Base-by-base conservation (phyloP, 2,797 vertebrate species). In the Poecile montanus region DNA sequence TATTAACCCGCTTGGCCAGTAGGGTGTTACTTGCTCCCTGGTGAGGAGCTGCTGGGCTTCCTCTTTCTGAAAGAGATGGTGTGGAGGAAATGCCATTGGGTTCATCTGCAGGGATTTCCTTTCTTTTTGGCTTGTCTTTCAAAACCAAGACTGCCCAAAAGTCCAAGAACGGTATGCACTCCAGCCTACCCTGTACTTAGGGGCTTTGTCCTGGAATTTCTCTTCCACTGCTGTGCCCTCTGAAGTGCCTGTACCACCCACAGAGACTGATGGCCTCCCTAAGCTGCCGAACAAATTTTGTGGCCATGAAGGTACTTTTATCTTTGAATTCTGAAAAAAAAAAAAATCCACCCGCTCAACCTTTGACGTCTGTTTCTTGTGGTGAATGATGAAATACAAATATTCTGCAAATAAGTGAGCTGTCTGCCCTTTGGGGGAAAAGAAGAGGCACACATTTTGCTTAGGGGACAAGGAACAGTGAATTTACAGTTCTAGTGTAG, bases 201-300 rank as follows among this genome's bases (percentile, higher is more conserved):
- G 53, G 51, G 38, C 18, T 82, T 96, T 93, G 85, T 60, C 10
- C 2, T 85, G 77, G 89, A 53, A 79, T 94, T 93, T 79, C 42
- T 94, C 72, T 84, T n/a, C 38, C 36, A 11, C 21, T 57, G 67
- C 57, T 79, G 1, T 93, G 88, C 67, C 63, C 83, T 95, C 74
- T 45, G 34, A 58, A 77, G 67, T 4, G 21, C 45, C 34, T 45
- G 27, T 57, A 38, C 93, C 94, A 96, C 96, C 95, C 93, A 94
- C 74, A 3, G 91, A 81, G 93, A 76, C 88, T 95, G 85, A 85
- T 89, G 94, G 83, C 76, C 83, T 79, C 57, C 38, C 57, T 58
- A 50, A 94, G 75, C 83, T 87, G 74, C 88, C 6, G 48, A 94
- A 76, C 80, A 90, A 96, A 95, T 84, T 91, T 65, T 82, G 88